These are phyloP conservation scores for Tinea pellionella DNA, from an alignment of 2,888 invertebrate genomes.

Conservation along the genomic window DNA sequence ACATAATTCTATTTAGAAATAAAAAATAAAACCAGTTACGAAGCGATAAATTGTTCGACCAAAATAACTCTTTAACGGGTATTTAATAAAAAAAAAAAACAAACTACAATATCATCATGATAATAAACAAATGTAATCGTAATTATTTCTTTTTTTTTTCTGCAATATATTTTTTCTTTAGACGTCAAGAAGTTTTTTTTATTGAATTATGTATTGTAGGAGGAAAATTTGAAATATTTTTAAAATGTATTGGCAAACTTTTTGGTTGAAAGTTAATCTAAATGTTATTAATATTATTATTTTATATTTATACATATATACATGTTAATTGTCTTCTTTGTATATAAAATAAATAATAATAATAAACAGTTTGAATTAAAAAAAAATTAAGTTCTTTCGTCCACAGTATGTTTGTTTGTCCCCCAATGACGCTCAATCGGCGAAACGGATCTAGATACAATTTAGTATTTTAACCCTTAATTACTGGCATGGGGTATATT, in stretches of 20 bases:
- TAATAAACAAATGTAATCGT: neutral
- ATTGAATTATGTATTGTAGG: neutral
- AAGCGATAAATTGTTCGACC: neutral
- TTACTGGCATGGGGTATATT: too few relatives aligned
- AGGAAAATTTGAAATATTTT: slow-evolving; percentile 9
- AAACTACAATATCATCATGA: neutral
- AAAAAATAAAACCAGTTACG: neutral
- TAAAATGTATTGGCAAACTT: slow-evolving; percentile 13
- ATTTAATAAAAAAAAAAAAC: neutral
- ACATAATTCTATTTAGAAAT: neutral
- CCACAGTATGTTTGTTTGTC: too few relatives aligned
- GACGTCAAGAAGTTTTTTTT: neutral
- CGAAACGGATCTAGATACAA: too few relatives aligned
- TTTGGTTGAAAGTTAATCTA: too few relatives aligned
- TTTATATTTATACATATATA: too few relatives aligned
- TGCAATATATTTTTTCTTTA: neutral
- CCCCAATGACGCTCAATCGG: too few relatives aligned
- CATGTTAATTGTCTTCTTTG: too few relatives aligned
- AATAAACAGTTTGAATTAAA: too few relatives aligned
- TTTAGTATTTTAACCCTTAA: too few relatives aligned
- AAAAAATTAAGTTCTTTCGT: too few relatives aligned
- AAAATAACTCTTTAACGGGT: neutral
- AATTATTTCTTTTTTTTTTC: neutral
- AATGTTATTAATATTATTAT: too few relatives aligned
- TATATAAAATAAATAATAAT: too few relatives aligned